A percentile compares a stretch with the other conserved stretches of the same genome.
phyloP scores from a whole-genome alignment of 2,888 invertebrate species.

The Scaeva pyrastri region DNA sequence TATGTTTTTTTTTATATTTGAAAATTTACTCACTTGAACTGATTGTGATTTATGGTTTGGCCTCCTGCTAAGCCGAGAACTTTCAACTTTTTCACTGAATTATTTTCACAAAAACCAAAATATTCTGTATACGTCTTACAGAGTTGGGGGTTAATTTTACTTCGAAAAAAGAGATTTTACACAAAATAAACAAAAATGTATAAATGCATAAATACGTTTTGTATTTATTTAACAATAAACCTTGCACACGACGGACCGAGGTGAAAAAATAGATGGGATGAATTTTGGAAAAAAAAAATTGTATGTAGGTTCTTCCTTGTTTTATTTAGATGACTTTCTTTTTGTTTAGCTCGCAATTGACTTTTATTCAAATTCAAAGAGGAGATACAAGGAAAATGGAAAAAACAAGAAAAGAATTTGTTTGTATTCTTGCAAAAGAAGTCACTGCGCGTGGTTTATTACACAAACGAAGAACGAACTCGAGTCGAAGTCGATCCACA shows the following conservation, averaged over 20 bases:
- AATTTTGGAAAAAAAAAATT: background rate
- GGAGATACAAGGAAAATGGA: background rate
- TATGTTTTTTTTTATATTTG: too few species aligned
- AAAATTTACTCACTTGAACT: background rate
- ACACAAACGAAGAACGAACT: slow-evolving; percentile 23
- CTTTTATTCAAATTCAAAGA: too few species aligned
- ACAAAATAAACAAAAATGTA: slow-evolving; percentile 20
- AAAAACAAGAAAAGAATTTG: slow-evolving; percentile 14
- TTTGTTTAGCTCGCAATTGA: too few species aligned
- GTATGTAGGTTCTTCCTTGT: background rate
- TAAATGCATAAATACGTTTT: background rate
- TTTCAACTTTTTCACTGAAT: background rate
- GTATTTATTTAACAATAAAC: background rate
- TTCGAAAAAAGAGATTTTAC: background rate
- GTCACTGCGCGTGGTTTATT: slow-evolving; percentile 49
- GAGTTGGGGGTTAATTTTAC: background rate
- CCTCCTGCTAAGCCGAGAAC: slow-evolving; percentile 4
- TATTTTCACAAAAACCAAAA: background rate
- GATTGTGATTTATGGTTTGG: background rate
- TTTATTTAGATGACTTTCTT: background rate
- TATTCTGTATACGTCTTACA: background rate
- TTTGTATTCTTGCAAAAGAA: background rate
- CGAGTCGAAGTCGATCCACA: slow-evolving; percentile 40
- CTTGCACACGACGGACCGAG: background rate
- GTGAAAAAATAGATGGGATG: background rate